Evolutionary conservation across 2,797 vertebrate species (phyloP).

Genomic region (Cyclopterus lumpus): DNA sequence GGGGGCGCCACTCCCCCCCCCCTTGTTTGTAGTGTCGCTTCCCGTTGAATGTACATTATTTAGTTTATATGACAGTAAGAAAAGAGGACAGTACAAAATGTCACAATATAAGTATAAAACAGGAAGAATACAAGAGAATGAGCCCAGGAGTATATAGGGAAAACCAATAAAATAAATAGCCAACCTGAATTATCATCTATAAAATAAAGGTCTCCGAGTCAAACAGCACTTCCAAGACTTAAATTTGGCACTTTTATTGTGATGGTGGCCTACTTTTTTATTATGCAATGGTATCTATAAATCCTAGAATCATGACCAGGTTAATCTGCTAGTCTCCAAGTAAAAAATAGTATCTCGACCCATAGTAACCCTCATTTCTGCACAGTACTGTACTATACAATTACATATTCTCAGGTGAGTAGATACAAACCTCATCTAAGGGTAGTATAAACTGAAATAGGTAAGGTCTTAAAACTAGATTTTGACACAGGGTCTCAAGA

Average conservation of each 20-base stretch:
- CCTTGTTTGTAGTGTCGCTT: neutral
- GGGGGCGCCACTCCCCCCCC: constrained; percentile 25
- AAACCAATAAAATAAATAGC: neutral
- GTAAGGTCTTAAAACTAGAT: neutral
- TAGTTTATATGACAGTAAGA: neutral
- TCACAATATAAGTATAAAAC: neutral
- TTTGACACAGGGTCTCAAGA: neutral
- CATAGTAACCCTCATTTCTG: neutral
- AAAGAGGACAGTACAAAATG: neutral
- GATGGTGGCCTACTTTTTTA: no score
- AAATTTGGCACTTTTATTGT: neutral
- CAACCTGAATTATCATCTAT: neutral
- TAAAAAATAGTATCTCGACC: neutral
- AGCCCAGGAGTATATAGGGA: neutral
- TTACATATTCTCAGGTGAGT: no score
- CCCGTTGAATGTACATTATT: neutral
- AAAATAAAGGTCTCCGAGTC: neutral
- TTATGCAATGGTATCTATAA: no score
- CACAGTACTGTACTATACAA: neutral
- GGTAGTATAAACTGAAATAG: neutral
- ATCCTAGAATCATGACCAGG: no score
- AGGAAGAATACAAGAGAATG: neutral
- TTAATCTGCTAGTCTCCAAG: neutral
- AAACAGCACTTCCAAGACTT: neutral
- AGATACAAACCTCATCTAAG: neutral